These are phyloP conservation scores for Melanogrammus aeglefinus DNA, from an alignment of 2,797 vertebrate genomes.

Conservation along the genomic window DNA sequence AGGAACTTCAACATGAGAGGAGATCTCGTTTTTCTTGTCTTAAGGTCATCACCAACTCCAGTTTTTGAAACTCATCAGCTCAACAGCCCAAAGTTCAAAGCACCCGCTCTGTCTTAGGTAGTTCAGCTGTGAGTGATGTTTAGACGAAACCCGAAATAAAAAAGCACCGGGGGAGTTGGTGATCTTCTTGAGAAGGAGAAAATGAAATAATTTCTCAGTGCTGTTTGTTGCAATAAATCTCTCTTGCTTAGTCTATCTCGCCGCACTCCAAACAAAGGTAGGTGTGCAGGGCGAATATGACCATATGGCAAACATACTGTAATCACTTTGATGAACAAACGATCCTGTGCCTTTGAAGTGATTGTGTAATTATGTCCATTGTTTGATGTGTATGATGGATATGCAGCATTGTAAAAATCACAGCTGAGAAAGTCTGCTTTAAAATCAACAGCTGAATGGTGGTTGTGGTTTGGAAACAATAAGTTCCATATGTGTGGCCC, in stretches of 20 bases:
- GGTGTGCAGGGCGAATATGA: conserved; percentile 66
- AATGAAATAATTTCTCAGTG: conserved; percentile 79
- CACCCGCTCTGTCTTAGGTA: conserved; percentile 55
- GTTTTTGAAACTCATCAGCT: conserved; percentile 61
- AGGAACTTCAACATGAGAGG: conserved; percentile 80
- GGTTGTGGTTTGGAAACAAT: conserved; percentile 62
- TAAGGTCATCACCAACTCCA: conserved; percentile 70
- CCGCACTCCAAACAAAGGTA: conserved; percentile 50
- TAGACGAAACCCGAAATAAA: conserved; percentile 39
- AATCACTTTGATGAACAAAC: conserved; percentile 74
- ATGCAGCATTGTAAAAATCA: conserved; percentile 68
- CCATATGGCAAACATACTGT: conserved; percentile 72
- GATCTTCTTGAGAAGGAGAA: conserved; percentile 75
- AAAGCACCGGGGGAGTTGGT: conserved; percentile 56
- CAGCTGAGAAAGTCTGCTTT: conserved; percentile 68
- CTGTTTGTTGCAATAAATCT: conserved; percentile 73
- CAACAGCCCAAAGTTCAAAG: conserved; percentile 58
- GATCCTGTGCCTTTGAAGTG: conserved; percentile 70
- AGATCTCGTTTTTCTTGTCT: conserved; percentile 75
- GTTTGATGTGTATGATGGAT: conserved; percentile 74
- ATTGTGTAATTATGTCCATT: conserved; percentile 70
- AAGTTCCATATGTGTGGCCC: conserved; percentile 67
- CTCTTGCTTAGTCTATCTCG: conserved; percentile 57
- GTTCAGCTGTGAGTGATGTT: conserved; percentile 67
- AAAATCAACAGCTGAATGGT: conserved; percentile 70